phyloP scores from a whole-genome alignment of 2,113 vertebrate genomes.

The Cavia aperea region DNA sequence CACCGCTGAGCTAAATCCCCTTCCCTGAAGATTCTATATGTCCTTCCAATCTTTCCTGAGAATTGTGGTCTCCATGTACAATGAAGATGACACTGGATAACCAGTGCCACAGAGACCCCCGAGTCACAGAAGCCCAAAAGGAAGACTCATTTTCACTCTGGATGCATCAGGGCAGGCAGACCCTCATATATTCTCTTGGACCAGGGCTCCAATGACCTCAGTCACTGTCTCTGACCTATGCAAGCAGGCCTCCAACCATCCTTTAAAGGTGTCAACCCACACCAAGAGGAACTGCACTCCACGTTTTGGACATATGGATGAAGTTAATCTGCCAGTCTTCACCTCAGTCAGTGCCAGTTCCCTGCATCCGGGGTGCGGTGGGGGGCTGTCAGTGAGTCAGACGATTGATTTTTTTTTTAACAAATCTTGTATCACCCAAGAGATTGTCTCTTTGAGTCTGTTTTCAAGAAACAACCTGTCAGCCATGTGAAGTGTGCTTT shows the following conservation, averaged over 20 bases:
- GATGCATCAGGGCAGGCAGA: too few relatives aligned
- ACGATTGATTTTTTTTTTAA: background rate
- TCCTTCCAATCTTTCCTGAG: background rate
- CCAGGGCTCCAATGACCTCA: background rate
- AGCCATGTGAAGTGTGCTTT: background rate
- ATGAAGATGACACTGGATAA: background rate
- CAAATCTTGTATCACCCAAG: background rate
- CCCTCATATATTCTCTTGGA: background rate
- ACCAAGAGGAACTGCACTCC: background rate
- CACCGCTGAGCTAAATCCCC: too few relatives aligned
- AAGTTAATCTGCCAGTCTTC: background rate
- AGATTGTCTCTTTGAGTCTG: background rate
- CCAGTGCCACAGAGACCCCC: background rate
- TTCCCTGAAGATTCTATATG: background rate
- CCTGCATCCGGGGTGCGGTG: background rate
- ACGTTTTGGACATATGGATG: background rate
- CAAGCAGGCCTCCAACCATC: background rate
- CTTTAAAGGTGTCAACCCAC: background rate
- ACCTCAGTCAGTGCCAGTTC: background rate
- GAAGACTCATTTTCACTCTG: too few relatives aligned
- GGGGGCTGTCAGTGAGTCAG: background rate
- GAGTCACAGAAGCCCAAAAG: background rate
- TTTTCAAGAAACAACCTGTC: background rate
- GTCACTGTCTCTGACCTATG: background rate
- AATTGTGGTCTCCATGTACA: background rate